phyloP scores from a whole-genome alignment of 2,797 vertebrate genomes.

The Acanthurus lineatus region DNA sequence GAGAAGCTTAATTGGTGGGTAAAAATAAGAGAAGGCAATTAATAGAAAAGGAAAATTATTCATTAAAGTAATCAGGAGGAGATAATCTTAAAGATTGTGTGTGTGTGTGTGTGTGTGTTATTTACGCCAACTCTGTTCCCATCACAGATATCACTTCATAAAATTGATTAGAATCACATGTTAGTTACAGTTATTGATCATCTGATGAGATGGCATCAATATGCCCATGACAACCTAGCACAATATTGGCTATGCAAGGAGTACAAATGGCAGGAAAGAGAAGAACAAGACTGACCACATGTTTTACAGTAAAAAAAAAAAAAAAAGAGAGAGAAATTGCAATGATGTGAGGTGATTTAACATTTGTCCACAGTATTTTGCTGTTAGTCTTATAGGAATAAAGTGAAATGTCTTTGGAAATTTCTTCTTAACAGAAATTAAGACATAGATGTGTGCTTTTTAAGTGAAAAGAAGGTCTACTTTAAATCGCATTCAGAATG shows the following conservation, averaged over 20 bases:
- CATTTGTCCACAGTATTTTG: background rate
- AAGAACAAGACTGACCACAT: background rate
- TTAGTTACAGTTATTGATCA: background rate
- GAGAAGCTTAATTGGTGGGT: background rate
- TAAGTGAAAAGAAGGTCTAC: background rate
- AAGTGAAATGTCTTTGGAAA: background rate
- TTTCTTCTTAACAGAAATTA: slow-evolving; percentile 9
- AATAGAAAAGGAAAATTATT: background rate
- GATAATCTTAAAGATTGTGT: background rate
- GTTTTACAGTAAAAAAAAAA: background rate
- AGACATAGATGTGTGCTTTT: slow-evolving; percentile 9
- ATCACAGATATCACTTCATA: background rate
- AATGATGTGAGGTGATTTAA: background rate
- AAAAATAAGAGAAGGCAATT: background rate
- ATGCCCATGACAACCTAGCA: background rate
- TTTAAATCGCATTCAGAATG: background rate
- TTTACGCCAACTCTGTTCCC: background rate
- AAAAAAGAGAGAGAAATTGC: background rate
- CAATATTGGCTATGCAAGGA: background rate
- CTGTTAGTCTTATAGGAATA: background rate
- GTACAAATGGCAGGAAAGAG: background rate
- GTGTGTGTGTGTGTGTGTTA: background rate
- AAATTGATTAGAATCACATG: background rate
- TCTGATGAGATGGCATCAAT: background rate
- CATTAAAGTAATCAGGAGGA: background rate